Evolutionary conservation across 2,113 vertebrate species (phyloP), one percentile per base, ranked within the genome.

Genomic region (Notothenia coriiceps): DNA sequence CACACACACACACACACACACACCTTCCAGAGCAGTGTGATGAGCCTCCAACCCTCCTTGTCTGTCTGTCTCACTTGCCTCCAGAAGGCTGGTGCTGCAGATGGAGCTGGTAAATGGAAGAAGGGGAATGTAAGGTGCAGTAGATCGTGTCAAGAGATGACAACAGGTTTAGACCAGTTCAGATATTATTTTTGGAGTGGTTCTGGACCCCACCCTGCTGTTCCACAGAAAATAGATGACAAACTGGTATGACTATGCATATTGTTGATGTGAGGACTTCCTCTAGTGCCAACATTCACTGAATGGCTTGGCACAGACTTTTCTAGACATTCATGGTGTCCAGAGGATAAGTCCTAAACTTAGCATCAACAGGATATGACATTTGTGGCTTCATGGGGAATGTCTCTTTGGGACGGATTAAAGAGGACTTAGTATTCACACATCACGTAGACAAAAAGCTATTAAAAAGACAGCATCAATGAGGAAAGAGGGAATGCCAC

Each of bases 21-120:
- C 50, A 94, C 93, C 93, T 95, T 92, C 94, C 94, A 95, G 10
- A 92, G 78, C 61, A 95, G 86, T 1, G 75, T 83, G 46, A 90
- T 12, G 3, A 10, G 82, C 52, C 90, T 92, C 70, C n/a, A 14
- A 6, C 84, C 79, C 6, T 40, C 66, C 11, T 29, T 15, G 35
- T 78, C 56, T 14, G 40, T 46, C 18, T 77, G 25, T 33, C 69
- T 66, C 47, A 91, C 79, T 71, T 10, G 78, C 56, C 87, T 93
- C 94, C 93, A 95, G 17, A 95, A 61, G 0, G 29, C 55, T 0
- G 93, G 94, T 12, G 89, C 87, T 5, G 44, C 83, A n/a, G 89
- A 90, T 3, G 94, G 94, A 43, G 90, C 93, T 94, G 66, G 46
- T 29, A 29, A 62, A 70, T 1, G 8, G 17, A 75, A 22, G 20